A percentile compares a stretch with the other conserved stretches of the same genome.
phyloP scores from a whole-genome alignment of 1,140 invertebrate genomes.

The Solenopsis invicta region DNA sequence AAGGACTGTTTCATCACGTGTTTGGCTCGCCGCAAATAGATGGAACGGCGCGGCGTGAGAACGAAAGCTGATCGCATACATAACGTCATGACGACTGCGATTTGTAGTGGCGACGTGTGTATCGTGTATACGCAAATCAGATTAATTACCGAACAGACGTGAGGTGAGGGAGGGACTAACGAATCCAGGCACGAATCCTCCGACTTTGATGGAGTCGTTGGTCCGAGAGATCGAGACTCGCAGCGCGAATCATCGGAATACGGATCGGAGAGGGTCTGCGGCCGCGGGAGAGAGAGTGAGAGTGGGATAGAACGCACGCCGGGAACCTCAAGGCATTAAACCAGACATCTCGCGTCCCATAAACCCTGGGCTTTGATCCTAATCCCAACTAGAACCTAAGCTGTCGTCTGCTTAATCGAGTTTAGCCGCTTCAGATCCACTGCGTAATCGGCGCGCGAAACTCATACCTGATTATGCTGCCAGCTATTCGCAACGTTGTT shows the following conservation, averaged over 20 bases:
- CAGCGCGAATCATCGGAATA: slow-evolving; percentile 59
- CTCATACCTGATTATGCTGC: slow-evolving; percentile 65
- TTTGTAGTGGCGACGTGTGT: slow-evolving; percentile 26
- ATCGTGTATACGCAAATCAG: slow-evolving; percentile 70
- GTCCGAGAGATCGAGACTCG: slow-evolving; percentile 59
- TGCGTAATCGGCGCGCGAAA: slow-evolving; percentile 62
- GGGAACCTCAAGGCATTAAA: slow-evolving; percentile 70
- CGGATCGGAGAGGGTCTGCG: not conserved
- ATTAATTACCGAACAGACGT: slow-evolving; percentile 73
- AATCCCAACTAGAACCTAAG: slow-evolving; percentile 67
- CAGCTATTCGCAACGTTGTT: slow-evolving; percentile 47
- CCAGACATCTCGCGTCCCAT: slow-evolving; percentile 50
- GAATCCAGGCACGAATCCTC: slow-evolving; percentile 68
- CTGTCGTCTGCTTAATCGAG: slow-evolving; percentile 73
- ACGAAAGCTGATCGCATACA: slow-evolving; percentile 63
- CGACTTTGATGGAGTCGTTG: slow-evolving; percentile 71
- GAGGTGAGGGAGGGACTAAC: slow-evolving; percentile 46
- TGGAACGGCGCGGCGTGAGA: slow-evolving; percentile 35
- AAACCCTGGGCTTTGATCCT: slow-evolving; percentile 70
- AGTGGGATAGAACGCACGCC: slow-evolving; percentile 44
- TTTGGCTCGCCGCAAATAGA: slow-evolving; percentile 29
- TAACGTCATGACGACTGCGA: slow-evolving; percentile 64
- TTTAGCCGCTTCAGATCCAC: slow-evolving; percentile 45
- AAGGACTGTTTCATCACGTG: slow-evolving; percentile 38
- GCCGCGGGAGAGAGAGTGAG: not conserved